A percentile compares a stretch with the other conserved stretches of the same genome.
These are phyloP conservation scores for Icerya purchasi DNA, from an alignment of 2,888 invertebrate species.

Conservation along the genomic window DNA sequence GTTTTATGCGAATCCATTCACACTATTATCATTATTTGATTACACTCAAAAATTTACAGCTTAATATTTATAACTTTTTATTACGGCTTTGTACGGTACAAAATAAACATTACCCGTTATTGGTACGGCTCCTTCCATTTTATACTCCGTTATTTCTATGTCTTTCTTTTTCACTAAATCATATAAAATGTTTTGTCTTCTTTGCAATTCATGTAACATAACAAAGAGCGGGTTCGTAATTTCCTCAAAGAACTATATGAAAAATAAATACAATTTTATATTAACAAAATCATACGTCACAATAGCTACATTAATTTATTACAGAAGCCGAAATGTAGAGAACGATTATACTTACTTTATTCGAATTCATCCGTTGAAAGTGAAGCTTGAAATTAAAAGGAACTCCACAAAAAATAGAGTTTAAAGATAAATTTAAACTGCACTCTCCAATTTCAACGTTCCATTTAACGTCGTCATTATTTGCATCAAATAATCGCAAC, in stretches of 20 bases:
- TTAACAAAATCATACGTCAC: not conserved
- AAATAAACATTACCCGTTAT: conserved; percentile 5
- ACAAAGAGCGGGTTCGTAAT: conserved; percentile 1
- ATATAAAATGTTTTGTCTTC: conserved; percentile 1
- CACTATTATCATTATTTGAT: too few species aligned
- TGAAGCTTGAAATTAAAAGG: not conserved
- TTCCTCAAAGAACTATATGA: not conserved
- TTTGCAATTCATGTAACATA: conserved; percentile 2
- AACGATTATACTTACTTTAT: not conserved
- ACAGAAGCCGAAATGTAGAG: too few species aligned
- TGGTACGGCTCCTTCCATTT: conserved; percentile 5
- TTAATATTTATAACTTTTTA: too few species aligned
- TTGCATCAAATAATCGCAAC: not conserved
- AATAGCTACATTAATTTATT: not conserved
- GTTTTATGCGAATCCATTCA: too few species aligned
- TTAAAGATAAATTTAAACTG: not conserved
- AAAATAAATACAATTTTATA: not conserved
- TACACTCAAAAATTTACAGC: too few species aligned
- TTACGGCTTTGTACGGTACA: too few species aligned
- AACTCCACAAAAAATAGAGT: not conserved
- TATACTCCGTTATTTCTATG: conserved; percentile 7
- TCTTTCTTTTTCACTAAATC: conserved; percentile 3
- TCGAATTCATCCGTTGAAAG: not conserved
- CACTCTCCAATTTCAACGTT: not conserved
- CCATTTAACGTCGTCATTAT: conserved; percentile 1